These are phyloP conservation scores for Ciona savignyi DNA, from an alignment of 23 tunicate species.

Conservation along the genomic window DNA sequence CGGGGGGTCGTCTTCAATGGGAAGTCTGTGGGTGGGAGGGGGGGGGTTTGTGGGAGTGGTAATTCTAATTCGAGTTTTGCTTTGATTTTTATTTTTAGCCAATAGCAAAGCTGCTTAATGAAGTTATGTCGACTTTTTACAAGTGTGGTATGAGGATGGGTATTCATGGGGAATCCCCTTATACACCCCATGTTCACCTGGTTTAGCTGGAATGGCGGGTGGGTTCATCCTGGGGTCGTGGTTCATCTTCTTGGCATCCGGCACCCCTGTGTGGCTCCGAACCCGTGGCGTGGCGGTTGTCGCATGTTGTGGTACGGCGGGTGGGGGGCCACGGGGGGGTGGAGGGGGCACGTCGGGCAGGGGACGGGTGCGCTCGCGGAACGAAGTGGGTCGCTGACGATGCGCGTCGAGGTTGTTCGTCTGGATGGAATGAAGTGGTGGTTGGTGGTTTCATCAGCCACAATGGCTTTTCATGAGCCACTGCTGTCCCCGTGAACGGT, in stretches of 20 bases:
- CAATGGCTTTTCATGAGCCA: no score
- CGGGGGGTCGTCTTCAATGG: background rate
- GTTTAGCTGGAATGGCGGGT: slow-evolving; percentile 23
- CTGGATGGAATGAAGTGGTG: background rate
- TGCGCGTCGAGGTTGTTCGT: background rate
- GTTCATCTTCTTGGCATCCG: slow-evolving; percentile 2
- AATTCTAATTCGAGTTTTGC: no score
- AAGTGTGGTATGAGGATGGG: no score
- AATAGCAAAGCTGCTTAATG: no score
- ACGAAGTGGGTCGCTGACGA: slow-evolving; percentile 44
- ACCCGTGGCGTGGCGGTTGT: background rate
- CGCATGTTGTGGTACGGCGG: slow-evolving; percentile 40
- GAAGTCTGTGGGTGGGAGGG: background rate
- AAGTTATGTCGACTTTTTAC: no score
- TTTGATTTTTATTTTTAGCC: no score
- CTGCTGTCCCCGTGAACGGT: no score
- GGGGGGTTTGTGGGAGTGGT: no score
- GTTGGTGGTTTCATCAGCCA: no score
- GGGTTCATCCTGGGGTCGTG: background rate
- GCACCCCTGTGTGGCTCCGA: slow-evolving; percentile 20
- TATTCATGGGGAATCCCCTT: background rate
- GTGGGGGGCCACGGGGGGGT: slow-evolving; percentile 33
- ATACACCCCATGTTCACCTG: slow-evolving; percentile 21
- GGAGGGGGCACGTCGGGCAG: background rate
- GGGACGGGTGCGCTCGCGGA: slow-evolving; percentile 35